Percentiles rank a stretch among this genome's conserved stretches.
phyloP scores from a whole-genome alignment of 2,113 vertebrate species.

The Colaptes auratus region DNA sequence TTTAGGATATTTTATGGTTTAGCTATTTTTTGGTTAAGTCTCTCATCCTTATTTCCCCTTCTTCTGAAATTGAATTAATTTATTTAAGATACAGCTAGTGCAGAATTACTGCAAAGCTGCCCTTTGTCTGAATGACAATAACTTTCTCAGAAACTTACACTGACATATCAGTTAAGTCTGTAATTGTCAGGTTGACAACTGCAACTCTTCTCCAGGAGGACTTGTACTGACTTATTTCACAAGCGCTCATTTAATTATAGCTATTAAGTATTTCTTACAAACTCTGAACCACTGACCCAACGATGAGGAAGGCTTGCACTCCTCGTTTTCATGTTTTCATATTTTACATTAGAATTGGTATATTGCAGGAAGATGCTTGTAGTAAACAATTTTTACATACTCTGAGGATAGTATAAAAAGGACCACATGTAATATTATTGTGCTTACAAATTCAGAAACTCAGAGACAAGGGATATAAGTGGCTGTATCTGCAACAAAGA shows the following conservation, averaged over 20 bases:
- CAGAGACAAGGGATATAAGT: background rate
- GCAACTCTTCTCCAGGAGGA: background rate
- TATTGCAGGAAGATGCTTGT: background rate
- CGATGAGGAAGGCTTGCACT: background rate
- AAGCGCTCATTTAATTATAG: slow-evolving; percentile 20
- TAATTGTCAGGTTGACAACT: slow-evolving; percentile 34
- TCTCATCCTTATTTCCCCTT: background rate
- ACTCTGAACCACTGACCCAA: background rate
- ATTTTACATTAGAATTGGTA: background rate
- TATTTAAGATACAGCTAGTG: background rate
- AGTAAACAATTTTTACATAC: background rate
- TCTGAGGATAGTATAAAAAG: background rate
- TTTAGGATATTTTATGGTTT: slow-evolving; percentile 5
- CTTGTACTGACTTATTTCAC: slow-evolving; percentile 6
- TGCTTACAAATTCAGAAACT: background rate
- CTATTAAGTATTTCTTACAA: background rate
- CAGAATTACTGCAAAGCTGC: slow-evolving; percentile 20
- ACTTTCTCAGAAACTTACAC: slow-evolving; percentile 6
- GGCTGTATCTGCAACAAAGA: background rate
- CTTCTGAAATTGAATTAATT: background rate
- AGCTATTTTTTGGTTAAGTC: background rate
- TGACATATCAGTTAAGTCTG: slow-evolving; percentile 32
- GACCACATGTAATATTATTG: background rate
- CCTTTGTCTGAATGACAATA: slow-evolving; percentile 49
- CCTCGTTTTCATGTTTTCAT: background rate